A percentile compares a stretch with the other conserved stretches of the same genome.
Evolutionary conservation across 2,888 invertebrate species (phyloP).

Genomic region (Cremastinae sp.): DNA sequence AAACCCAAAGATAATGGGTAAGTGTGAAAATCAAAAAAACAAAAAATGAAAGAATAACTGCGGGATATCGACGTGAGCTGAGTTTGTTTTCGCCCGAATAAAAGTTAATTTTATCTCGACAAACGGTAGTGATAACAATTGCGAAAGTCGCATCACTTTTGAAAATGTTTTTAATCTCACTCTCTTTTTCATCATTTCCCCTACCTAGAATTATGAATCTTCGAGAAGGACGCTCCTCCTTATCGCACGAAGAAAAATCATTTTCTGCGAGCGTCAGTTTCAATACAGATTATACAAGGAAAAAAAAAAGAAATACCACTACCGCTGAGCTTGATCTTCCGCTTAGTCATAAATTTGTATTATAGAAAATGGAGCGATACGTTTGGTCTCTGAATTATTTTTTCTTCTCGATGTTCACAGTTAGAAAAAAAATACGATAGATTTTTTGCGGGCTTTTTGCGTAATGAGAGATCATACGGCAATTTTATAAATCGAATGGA

Average conservation of each 20-base stretch:
- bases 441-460: slow-evolving; percentile 13
- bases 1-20: not conserved
- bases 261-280: not conserved
- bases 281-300: slow-evolving; percentile 28
- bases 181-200: slow-evolving; percentile 48
- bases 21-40: not conserved
- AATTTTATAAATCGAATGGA: not conserved
- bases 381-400: slow-evolving; percentile 28
- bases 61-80: too few species aligned
- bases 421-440: slow-evolving; percentile 69
- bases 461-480: slow-evolving; percentile 15
- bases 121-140: too few species aligned
- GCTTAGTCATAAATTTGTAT: slow-evolving; percentile 14
- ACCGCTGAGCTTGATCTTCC: slow-evolving; percentile 8
- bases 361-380: slow-evolving; percentile 34
- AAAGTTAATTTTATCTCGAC: too few species aligned
- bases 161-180: slow-evolving; percentile 32
- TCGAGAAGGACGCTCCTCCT: slow-evolving; percentile 32
- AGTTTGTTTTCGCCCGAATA: too few species aligned
- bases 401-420: slow-evolving; percentile 62
- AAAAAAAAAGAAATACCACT: slow-evolving; percentile 33
- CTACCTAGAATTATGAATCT: slow-evolving; percentile 58
- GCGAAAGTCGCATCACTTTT: not conserved
- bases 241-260: slow-evolving; percentile 53
- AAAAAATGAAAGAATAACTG: not conserved